Conservation (phyloP, 2,888 invertebrate genomes). For the Troilus luridus region DNA sequence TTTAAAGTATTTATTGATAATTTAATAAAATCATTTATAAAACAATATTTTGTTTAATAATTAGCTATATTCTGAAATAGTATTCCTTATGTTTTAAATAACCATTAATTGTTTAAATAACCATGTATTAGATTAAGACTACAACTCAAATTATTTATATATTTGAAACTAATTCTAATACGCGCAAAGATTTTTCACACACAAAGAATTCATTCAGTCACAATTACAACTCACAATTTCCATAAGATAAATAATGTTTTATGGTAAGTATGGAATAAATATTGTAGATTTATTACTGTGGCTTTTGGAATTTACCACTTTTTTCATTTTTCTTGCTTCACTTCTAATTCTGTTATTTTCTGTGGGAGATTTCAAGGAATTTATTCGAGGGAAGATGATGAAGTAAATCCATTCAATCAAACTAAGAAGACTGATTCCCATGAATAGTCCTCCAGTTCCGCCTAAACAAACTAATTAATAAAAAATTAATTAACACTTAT, state of each 20-base stretch:
- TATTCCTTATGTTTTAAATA: not conserved
- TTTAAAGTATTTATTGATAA: not conserved
- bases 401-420: conserved; percentile 82
- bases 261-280: not conserved
- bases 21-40: not conserved
- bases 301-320: not conserved
- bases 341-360: not conserved
- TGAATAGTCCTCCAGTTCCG: conserved; percentile 83
- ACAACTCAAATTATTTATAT: not conserved
- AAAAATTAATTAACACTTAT: no score
- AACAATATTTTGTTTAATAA: not conserved
- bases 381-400: conserved; percentile 19
- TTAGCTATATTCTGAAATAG: not conserved
- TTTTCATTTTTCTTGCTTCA: not conserved
- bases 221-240: not conserved
- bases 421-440: conserved; percentile 84
- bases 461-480: conserved; percentile 78
- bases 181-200: not conserved
- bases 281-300: not conserved
- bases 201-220: not conserved
- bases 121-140: not conserved
- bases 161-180: not conserved
- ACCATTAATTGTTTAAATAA: not conserved
- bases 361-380: not conserved
- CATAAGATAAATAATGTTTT: not conserved